A percentile compares a stretch with the other conserved stretches of the same genome.
These are phyloP conservation scores for Iselma pallidipennis DNA, from an alignment of 2,888 invertebrate genomes.

Conservation along the genomic window DNA sequence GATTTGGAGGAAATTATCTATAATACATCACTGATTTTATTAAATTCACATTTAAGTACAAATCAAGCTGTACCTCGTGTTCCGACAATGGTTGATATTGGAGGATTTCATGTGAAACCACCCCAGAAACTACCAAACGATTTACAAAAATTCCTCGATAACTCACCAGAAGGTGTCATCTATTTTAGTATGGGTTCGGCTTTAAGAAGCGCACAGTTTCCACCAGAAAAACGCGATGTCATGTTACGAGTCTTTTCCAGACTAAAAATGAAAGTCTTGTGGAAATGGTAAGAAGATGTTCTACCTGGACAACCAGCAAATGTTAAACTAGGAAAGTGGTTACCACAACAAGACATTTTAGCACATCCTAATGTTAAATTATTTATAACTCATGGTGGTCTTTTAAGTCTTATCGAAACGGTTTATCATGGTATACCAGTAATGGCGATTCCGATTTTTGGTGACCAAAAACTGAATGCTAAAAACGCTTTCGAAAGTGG, in stretches of 20 bases:
- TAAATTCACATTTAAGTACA: constrained; percentile 58
- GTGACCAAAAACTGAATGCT: constrained; percentile 18
- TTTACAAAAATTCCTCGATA: constrained; percentile 59
- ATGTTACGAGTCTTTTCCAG: constrained; percentile 63
- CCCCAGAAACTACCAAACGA: constrained; percentile 49
- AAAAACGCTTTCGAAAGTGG: neutral
- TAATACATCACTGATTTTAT: constrained; percentile 43
- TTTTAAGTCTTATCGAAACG: constrained; percentile 17
- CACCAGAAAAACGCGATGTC: constrained; percentile 57
- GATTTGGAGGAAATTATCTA: constrained; percentile 36
- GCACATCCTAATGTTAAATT: constrained; percentile 19
- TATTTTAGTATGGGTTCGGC: constrained; percentile 67
- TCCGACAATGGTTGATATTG: constrained; percentile 63
- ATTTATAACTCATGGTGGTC: constrained; percentile 19
- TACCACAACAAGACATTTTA: constrained; percentile 35
- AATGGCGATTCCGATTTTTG: constrained; percentile 17
- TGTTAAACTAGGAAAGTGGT: constrained; percentile 27
- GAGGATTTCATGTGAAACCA: constrained; percentile 58
- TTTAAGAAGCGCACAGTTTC: constrained; percentile 61
- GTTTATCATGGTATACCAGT: constrained; percentile 12
- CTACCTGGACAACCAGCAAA: constrained; percentile 35
- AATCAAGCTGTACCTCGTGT: constrained; percentile 58
- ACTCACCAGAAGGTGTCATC: constrained; percentile 60
- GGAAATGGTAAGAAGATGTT: constrained; percentile 69
- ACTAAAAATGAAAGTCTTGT: constrained; percentile 66